These are phyloP conservation scores for Lutjanus argentimaculatus DNA, from an alignment of 2,797 vertebrate species.

Conservation along the genomic window DNA sequence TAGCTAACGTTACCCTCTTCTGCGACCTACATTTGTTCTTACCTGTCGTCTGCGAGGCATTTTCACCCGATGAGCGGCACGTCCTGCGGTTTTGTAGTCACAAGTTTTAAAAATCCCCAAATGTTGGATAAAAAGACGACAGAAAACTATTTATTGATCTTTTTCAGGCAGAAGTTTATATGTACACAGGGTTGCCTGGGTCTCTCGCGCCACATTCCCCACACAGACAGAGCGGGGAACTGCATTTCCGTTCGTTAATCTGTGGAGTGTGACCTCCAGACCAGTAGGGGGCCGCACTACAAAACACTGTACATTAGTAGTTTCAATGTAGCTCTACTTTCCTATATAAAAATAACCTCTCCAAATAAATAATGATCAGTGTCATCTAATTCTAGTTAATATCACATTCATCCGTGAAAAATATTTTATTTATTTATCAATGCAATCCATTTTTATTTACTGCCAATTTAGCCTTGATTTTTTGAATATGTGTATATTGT, in stretches of 20 bases:
- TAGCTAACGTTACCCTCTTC: conserved; percentile 66
- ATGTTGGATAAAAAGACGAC: neutral
- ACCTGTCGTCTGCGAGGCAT: conserved; percentile 85
- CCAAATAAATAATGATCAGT: too few species aligned
- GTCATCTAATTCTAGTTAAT: too few species aligned
- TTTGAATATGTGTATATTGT: too few species aligned
- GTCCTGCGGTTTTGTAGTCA: neutral
- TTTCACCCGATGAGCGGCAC: conserved; percentile 17
- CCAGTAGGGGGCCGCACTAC: conserved; percentile 54
- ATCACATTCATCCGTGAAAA: too few species aligned
- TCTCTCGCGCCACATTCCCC: conserved; percentile 70
- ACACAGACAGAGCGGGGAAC: conserved; percentile 47
- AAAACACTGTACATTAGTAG: too few species aligned
- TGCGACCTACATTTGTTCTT: conserved; percentile 68
- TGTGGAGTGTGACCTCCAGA: neutral
- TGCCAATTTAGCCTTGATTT: too few species aligned
- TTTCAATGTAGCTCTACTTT: too few species aligned
- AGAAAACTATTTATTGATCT: conserved; percentile 35
- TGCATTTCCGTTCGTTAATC: conserved; percentile 70
- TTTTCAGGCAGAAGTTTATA: conserved; percentile 57
- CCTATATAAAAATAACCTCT: too few species aligned
- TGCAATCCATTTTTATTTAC: too few species aligned
- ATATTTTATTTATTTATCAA: too few species aligned
- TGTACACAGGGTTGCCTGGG: conserved; percentile 60
- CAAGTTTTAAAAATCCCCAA: neutral